These are phyloP conservation scores for Jacana jacana DNA, from an alignment of 2,113 vertebrate genomes.

Conservation along the genomic window DNA sequence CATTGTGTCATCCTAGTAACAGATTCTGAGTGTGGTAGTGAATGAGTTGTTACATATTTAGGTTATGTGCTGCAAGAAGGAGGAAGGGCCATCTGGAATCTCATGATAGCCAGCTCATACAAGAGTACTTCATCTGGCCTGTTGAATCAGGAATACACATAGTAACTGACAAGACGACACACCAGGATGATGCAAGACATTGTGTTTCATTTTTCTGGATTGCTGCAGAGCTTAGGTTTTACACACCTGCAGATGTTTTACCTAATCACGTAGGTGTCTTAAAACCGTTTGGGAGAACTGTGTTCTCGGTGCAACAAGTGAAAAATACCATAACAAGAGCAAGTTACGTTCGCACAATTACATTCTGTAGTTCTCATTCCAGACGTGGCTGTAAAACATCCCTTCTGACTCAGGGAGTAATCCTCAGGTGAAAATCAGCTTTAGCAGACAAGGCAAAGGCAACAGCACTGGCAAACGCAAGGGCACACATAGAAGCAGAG, in stretches of 20 bases:
- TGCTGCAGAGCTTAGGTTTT: not conserved
- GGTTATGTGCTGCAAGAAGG: not conserved
- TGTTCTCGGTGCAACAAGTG: not conserved
- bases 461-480: not conserved
- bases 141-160: not conserved
- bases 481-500: not conserved
- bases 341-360: not conserved
- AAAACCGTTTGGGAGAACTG: not conserved
- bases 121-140: not conserved
- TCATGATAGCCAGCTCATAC: not conserved
- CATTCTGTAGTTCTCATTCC: not conserved
- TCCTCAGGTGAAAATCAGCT: not conserved
- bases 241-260: not conserved
- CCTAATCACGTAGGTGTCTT: not conserved
- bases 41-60: constrained; percentile 17
- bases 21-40: not conserved
- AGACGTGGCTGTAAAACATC: not conserved
- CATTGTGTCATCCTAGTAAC: not conserved
- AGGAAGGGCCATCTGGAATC: constrained; percentile 23
- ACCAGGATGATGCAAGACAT: not conserved
- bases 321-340: not conserved
- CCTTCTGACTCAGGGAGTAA: not conserved
- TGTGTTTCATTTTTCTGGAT: not conserved
- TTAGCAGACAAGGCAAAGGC: not conserved
- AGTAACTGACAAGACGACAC: not conserved